Evolutionary conservation across 2,113 vertebrate species (phyloP), one percentile per base, ranked within the genome.

Genomic region (Sorex fumeus): DNA sequence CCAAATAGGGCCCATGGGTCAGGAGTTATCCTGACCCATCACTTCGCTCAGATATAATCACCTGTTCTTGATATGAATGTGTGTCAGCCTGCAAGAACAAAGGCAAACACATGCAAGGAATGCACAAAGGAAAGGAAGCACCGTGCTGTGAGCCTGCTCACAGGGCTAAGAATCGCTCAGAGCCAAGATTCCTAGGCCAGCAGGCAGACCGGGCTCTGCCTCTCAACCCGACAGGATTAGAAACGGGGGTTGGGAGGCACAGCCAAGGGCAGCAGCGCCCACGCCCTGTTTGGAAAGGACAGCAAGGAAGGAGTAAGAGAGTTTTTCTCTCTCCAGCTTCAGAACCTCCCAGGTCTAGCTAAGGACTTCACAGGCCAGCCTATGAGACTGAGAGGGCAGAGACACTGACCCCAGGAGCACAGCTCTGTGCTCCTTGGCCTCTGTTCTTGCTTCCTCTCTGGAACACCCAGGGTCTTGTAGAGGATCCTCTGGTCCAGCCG

Each of bases 1-100:
- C 32, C 19, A 66, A 82, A 71, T 25, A 25, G 62, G 70, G 83
- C 76, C 32, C 12, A 3, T 13, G 25, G 28, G 32, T 23, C 67
- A 34, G 76, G 71, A 67, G 76, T 79, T 86, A n/a, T n/a, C 80
- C 89, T 47, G n/a, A n/a, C n/a, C n/a, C 75, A 30, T 45, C 50
- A 79, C 13, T 47, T 0, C 78, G 91, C 84, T 95, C 32, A 47
- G 78, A 90, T 72, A 75, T 80, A 76, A 77, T 21, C 89, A 91
- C 88, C 83, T 88, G 93, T 88, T 92, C 60, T n/a, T 23, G 4
- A 80, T 43, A 45, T 34, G 83, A 67, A 45, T 8, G 5, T 66
- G 76, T 76, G 15, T 88, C 36, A 0, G 32, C 57, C 93, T 53
- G 87, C 40, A 69, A 77, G 64, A 94, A 94, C 80, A 84, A 77